A percentile compares a stretch with the other conserved stretches of the same genome.
These are phyloP conservation scores for Sciurus niger DNA, from an alignment of 2,113 vertebrate species.

Conservation along the genomic window DNA sequence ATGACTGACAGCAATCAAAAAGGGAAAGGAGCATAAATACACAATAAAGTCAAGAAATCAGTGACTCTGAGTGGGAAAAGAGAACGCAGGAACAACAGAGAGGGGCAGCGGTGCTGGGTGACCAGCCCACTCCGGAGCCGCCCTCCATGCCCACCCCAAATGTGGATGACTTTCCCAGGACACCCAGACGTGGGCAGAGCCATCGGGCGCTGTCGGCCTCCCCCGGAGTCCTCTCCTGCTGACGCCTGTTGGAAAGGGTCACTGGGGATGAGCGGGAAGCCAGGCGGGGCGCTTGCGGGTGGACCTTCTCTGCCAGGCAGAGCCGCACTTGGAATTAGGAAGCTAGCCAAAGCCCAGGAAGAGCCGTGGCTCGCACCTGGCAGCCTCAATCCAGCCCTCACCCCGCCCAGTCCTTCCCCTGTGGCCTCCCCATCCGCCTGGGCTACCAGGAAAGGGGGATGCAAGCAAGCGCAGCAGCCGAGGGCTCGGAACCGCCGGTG, in stretches of 20 bases:
- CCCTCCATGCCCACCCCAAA: neutral
- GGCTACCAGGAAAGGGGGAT: neutral
- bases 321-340: neutral
- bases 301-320: neutral
- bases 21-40: neutral
- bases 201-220: neutral
- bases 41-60: neutral
- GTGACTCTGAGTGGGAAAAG: too few relatives aligned
- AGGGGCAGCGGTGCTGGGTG: neutral
- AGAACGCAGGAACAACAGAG: neutral
- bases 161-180: neutral
- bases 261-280: too few relatives aligned
- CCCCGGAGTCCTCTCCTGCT: neutral
- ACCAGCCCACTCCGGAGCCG: neutral
- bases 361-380: neutral
- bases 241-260: neutral
- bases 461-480: too few relatives aligned
- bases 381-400: neutral
- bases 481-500: too few relatives aligned
- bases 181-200: too few relatives aligned
- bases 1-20: neutral
- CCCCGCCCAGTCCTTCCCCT: too few relatives aligned
- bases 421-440: too few relatives aligned
- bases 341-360: neutral
- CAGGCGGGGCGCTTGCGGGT: rapidly evolving